phyloP scores from a whole-genome alignment of 2,888 invertebrate species.

The Pyrochroa serraticornis region DNA sequence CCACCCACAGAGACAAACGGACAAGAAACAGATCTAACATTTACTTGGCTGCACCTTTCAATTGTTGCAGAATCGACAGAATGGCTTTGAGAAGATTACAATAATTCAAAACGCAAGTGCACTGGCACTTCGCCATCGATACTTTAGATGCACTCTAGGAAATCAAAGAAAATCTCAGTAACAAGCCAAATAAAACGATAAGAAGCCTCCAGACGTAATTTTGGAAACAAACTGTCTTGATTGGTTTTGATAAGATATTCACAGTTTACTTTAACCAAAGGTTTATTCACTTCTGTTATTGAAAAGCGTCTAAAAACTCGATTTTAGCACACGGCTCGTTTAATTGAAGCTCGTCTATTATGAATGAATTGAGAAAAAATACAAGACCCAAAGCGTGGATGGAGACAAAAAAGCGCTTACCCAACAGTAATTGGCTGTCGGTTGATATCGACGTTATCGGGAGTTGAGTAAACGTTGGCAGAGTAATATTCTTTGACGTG shows the following conservation, averaged over 20 bases:
- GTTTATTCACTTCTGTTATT: constrained; percentile 2
- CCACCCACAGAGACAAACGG: no score
- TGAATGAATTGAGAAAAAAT: constrained; percentile 15
- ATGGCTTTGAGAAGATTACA: no score
- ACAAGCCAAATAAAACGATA: no score
- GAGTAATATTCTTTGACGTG: constrained; percentile 53
- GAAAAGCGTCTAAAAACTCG: background rate
- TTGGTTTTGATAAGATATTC: background rate
- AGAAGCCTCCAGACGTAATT: no score
- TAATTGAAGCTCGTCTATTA: constrained; percentile 16
- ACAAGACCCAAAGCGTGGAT: background rate
- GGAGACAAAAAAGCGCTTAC: constrained; percentile 60
- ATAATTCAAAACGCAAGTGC: no score
- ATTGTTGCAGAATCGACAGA: no score
- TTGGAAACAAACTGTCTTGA: constrained; percentile 24
- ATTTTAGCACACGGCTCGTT: constrained; percentile 18
- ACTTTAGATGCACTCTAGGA: no score
- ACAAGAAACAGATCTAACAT: no score
- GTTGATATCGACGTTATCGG: constrained; percentile 68
- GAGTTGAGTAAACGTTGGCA: constrained; percentile 49
- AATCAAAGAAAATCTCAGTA: no score
- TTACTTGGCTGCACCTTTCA: no score
- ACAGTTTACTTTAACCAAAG: background rate
- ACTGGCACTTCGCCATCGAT: no score
- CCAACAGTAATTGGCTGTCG: constrained; percentile 69